Percentiles rank a stretch among this genome's conserved stretches.
phyloP scores from a whole-genome alignment of 2,113 vertebrate species.

The Symphodus melops region DNA sequence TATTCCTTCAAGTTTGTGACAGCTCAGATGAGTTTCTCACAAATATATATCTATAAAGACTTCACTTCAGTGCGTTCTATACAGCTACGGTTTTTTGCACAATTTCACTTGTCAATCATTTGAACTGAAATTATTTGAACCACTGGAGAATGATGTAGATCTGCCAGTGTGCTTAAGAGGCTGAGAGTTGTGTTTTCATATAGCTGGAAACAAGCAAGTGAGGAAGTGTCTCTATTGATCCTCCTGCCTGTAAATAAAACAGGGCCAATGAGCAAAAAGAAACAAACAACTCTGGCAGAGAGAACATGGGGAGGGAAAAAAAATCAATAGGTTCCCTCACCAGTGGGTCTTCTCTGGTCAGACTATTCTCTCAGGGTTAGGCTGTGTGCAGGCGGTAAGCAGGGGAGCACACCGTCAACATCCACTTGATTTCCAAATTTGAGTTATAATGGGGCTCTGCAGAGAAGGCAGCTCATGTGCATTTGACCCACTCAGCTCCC shows the following conservation, averaged over 20 bases:
- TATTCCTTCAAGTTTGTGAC: conserved; percentile 64
- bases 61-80: conserved; percentile 44
- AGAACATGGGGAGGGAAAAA: conserved; percentile 68
- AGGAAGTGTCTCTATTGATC: conserved; percentile 82
- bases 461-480: conserved; percentile 50
- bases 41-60: conserved; percentile 71
- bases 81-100: conserved; percentile 62
- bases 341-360: conserved; percentile 77
- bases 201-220: conserved; percentile 78
- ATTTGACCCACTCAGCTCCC: conserved; percentile 55
- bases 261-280: conserved; percentile 79
- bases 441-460: conserved; percentile 46
- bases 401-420: conserved; percentile 57
- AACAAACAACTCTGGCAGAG: conserved; percentile 80
- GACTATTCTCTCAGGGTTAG: conserved; percentile 75
- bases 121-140: conserved; percentile 78
- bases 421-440: conserved; percentile 68
- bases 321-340: conserved; percentile 83
- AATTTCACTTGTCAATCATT: conserved; percentile 88
- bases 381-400: conserved; percentile 51
- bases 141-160: conserved; percentile 81
- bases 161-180: conserved; percentile 66
- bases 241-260: conserved; percentile 81
- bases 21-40: conserved; percentile 54
- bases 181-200: conserved; percentile 79